A percentile compares a stretch with the other conserved stretches of the same genome.
Conservation (phyloP, 2,113 vertebrate species). For the Gasterosteus nipponicus region DNA sequence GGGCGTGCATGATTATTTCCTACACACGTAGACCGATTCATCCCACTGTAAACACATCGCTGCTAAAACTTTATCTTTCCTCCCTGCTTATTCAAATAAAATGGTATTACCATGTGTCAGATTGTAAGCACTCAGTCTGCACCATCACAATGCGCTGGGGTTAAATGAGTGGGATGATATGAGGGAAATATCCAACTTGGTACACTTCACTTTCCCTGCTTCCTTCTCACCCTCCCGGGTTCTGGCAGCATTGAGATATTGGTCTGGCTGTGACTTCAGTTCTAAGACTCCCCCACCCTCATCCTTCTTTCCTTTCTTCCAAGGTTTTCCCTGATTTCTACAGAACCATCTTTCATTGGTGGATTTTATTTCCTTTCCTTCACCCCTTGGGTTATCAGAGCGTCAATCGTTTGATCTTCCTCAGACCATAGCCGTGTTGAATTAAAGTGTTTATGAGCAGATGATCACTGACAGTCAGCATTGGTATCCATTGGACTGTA, state of each 20-base stretch:
- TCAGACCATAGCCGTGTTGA: neutral
- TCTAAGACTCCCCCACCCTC: neutral
- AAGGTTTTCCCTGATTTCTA: neutral
- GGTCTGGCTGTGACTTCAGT: constrained; percentile 1
- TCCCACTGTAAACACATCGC: constrained; percentile 6
- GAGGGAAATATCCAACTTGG: neutral
- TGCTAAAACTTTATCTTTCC: neutral
- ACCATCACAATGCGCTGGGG: neutral
- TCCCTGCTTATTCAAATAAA: neutral
- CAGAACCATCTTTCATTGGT: neutral
- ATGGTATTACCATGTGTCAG: neutral
- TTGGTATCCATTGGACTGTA: neutral
- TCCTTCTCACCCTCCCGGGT: constrained; percentile 28
- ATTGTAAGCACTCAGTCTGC: neutral
- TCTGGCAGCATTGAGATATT: neutral
- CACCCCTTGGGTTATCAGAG: neutral
- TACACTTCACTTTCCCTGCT: constrained; percentile 12
- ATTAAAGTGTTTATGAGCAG: neutral
- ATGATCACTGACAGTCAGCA: neutral
- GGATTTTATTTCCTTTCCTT: neutral
- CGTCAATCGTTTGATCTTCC: neutral
- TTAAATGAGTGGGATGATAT: neutral
- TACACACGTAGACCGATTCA: neutral
- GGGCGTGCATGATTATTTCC: constrained; percentile 40
- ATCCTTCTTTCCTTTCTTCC: constrained; percentile 4